Evolutionary conservation across 2,797 vertebrate species (phyloP).

Genomic region (Hoplostethus atlanticus): DNA sequence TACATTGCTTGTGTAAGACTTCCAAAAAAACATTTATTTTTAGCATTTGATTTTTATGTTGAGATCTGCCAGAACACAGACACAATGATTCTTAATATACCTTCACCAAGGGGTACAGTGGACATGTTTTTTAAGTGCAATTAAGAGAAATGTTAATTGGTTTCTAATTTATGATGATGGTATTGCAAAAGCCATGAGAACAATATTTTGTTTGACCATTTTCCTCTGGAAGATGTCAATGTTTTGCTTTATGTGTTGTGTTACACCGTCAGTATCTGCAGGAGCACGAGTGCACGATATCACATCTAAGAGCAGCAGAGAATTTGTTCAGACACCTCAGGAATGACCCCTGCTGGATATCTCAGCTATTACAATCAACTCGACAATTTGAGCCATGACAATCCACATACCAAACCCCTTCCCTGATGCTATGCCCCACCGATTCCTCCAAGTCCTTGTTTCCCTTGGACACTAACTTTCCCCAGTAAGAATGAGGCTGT

Average conservation of each 20-base stretch:
- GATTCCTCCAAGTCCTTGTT: conserved; percentile 14
- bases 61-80: not conserved
- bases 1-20: conserved; percentile 33
- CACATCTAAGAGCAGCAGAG: conserved; percentile 24
- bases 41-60: conserved; percentile 30
- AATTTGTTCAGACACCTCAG: conserved; percentile 57
- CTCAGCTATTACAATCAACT: conserved; percentile 31
- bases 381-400: conserved; percentile 19
- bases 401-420: not conserved
- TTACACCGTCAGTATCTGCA: conserved; percentile 37
- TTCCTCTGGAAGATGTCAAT: conserved; percentile 8
- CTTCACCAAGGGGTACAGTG: conserved; percentile 14
- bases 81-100: conserved; percentile 4
- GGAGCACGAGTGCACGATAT: conserved; percentile 25
- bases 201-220: conserved; percentile 3
- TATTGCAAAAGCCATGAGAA: conserved; percentile 1
- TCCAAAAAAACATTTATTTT: conserved; percentile 34
- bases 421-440: conserved; percentile 21
- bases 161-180: conserved; percentile 25
- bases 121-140: conserved; percentile 78
- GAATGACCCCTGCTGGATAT: conserved; percentile 75
- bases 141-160: conserved; percentile 64
- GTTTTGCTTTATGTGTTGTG: conserved; percentile 46
- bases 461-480: conserved; percentile 6
- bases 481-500: not conserved